Percentiles rank a stretch among this genome's conserved stretches.
Evolutionary conservation across 2,113 vertebrate genomes (phyloP).

Genomic region (Chamaea fasciata): DNA sequence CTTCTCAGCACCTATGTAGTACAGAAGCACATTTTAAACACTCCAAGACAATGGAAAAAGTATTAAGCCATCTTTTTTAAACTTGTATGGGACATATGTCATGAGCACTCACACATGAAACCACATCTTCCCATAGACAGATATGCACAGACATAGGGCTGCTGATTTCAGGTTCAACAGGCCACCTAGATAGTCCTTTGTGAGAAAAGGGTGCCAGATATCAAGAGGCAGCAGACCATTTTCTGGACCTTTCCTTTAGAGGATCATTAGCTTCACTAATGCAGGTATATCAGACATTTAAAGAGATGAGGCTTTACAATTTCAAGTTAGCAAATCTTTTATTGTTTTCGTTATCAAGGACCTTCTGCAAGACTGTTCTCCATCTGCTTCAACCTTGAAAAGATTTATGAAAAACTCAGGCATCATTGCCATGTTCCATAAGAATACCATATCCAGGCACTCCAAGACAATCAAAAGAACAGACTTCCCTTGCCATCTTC

Average conservation of each 20-base stretch:
- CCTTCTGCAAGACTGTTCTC: conserved; percentile 2
- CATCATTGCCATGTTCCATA: background rate
- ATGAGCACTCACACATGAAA: background rate
- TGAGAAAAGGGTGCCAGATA: background rate
- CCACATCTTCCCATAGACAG: background rate
- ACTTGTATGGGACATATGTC: background rate
- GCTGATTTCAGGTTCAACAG: background rate
- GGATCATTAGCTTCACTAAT: background rate
- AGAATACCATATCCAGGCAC: background rate
- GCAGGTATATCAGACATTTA: background rate
- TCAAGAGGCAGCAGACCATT: background rate
- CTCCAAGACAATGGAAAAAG: background rate
- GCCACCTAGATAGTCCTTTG: background rate
- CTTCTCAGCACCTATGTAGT: background rate
- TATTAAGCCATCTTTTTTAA: background rate
- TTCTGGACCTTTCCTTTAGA: background rate
- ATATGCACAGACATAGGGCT: background rate
- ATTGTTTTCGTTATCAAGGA: background rate
- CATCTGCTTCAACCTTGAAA: conserved; percentile 21
- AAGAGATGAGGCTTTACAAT: background rate
- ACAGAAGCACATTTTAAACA: background rate
- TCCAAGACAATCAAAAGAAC: conserved; percentile 2
- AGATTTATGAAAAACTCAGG: background rate
- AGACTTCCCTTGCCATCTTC: background rate
- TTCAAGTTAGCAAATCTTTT: background rate